Evolutionary conservation across 2,888 invertebrate genomes (phyloP).

Genomic region (Sphaerophoria rueppellii): DNA sequence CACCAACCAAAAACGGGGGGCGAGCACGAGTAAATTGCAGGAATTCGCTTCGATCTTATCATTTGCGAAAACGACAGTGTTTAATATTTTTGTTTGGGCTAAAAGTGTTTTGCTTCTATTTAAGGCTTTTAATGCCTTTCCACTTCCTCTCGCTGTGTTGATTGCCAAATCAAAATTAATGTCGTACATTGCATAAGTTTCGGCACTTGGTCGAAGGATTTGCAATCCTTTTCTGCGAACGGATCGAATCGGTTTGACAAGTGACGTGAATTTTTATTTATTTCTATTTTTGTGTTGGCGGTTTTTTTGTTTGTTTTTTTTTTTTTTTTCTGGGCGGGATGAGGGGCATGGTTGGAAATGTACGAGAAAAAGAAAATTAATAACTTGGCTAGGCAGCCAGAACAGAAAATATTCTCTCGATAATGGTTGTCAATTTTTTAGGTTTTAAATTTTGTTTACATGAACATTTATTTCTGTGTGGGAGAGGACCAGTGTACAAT

Average conservation of each 20-base stretch:
- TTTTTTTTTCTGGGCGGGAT: not conserved
- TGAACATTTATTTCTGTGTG: conserved; percentile 13
- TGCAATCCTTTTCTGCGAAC: conserved; percentile 14
- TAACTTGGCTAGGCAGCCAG: conserved; percentile 56
- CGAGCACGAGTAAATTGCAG: conserved; percentile 2
- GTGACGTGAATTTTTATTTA: conserved; percentile 36
- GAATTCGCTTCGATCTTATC: conserved; percentile 53
- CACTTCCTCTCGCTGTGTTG: not conserved
- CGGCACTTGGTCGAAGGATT: conserved; percentile 14
- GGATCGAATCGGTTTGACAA: not conserved
- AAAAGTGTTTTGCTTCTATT: conserved; percentile 6
- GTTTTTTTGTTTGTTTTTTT: not conserved
- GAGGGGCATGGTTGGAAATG: not conserved
- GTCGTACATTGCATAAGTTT: conserved; percentile 25
- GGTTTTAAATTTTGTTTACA: conserved; percentile 22
- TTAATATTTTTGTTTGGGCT: conserved; percentile 28
- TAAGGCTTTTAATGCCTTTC: not conserved
- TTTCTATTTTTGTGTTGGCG: conserved; percentile 32
- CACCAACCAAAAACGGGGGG: not conserved
- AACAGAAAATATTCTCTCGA: conserved; percentile 12
- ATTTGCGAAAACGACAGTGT: conserved; percentile 18
- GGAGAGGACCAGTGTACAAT: conserved; percentile 21
- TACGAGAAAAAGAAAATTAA: conserved; percentile 36
- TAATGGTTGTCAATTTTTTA: conserved; percentile 66
- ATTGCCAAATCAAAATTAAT: not conserved